A percentile compares a stretch with the other conserved stretches of the same genome.
Conservation (phyloP, 2,888 invertebrate genomes). For the Criorhina ranunculi region DNA sequence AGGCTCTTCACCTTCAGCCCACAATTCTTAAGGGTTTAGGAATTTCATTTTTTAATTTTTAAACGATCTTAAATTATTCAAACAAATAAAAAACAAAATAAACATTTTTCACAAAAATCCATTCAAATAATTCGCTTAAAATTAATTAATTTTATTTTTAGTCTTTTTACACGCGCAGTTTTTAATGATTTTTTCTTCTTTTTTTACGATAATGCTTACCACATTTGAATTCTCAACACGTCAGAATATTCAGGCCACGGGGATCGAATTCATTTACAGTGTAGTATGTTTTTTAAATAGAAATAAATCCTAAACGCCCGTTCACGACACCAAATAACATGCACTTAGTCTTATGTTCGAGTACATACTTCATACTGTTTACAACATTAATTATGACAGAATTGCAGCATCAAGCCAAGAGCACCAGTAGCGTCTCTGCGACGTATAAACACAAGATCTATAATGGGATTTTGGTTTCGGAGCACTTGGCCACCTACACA, state of each 20-base stretch:
- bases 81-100: constrained; percentile 47
- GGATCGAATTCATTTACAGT: constrained; percentile 20
- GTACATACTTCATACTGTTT: constrained; percentile 6
- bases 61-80: constrained; percentile 55
- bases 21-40: constrained; percentile 52
- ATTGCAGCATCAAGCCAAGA: neutral
- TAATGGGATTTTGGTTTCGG: constrained; percentile 13
- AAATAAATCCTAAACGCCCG: neutral
- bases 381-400: constrained; percentile 13
- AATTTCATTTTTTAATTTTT: constrained; percentile 4
- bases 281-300: neutral
- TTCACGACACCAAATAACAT: neutral
- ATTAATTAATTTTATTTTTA: constrained; percentile 67
- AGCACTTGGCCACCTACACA: constrained; percentile 17
- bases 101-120: constrained; percentile 5
- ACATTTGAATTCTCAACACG: constrained; percentile 47
- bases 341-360: constrained; percentile 12
- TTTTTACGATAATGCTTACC: constrained; percentile 62
- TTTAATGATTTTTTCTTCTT: constrained; percentile 57
- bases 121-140: constrained; percentile 30
- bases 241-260: constrained; percentile 26
- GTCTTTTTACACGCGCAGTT: constrained; percentile 36
- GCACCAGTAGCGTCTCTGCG: constrained; percentile 9
- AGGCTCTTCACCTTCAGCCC: constrained; percentile 56
- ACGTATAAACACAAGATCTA: constrained; percentile 21